phyloP scores from a whole-genome alignment of 1,140 invertebrate species.

The Camponotus floridanus region DNA sequence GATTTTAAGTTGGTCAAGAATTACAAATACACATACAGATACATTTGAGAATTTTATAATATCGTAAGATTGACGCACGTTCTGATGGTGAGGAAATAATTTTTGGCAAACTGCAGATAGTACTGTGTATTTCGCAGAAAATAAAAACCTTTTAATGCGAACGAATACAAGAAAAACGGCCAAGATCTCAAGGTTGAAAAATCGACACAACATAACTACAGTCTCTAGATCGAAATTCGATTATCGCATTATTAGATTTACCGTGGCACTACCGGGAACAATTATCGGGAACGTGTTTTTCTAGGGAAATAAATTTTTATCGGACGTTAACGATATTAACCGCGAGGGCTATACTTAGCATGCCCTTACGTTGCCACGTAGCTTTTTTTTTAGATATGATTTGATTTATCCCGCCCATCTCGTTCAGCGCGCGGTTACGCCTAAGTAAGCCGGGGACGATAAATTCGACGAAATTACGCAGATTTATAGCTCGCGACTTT shows the following conservation, averaged over 20 bases:
- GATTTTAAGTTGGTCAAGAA: background rate
- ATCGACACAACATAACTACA: constrained; percentile 22
- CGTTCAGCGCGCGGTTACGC: background rate
- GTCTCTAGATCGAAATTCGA: constrained; percentile 48
- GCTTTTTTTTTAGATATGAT: constrained; percentile 42
- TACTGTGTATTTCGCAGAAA: background rate
- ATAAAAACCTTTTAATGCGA: background rate
- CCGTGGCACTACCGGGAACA: constrained; percentile 45
- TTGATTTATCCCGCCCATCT: constrained; percentile 50
- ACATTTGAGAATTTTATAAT: background rate
- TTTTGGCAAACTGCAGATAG: background rate
- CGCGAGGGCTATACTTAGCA: constrained; percentile 25
- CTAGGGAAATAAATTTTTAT: constrained; percentile 51
- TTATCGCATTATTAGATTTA: constrained; percentile 58
- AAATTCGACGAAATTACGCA: constrained; percentile 51
- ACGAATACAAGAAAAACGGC: background rate
- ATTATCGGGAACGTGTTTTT: constrained; percentile 56
- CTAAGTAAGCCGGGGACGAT: constrained; percentile 42
- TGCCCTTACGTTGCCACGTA: background rate
- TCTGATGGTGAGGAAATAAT: constrained; percentile 25
- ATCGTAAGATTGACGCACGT: background rate
- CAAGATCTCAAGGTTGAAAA: constrained; percentile 3
- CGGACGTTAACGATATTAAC: constrained; percentile 39
- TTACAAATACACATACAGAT: background rate
- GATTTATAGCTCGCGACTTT: constrained; percentile 37